Percentiles rank a stretch among this genome's conserved stretches.
Conservation (phyloP, 1,140 invertebrate species). For the Akabosia matsudoensis region DNA sequence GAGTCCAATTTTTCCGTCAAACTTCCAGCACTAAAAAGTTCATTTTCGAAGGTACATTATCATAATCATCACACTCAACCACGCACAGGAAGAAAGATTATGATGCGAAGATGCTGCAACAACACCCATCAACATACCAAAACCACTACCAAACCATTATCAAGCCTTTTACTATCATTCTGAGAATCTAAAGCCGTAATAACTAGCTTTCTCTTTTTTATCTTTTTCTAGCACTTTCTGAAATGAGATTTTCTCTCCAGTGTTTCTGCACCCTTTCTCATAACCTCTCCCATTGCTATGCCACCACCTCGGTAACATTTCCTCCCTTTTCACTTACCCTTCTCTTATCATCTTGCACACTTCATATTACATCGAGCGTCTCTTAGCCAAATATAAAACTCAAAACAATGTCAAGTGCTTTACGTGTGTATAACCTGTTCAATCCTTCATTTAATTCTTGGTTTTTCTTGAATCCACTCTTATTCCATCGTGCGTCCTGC, state of each 20-base stretch:
- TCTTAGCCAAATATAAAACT: too few species aligned
- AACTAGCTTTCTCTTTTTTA: slow-evolving; percentile 14
- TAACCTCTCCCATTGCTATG: background rate
- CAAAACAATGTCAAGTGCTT: too few species aligned
- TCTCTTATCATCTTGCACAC: too few species aligned
- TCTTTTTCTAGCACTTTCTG: background rate
- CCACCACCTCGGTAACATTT: background rate
- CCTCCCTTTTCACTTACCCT: background rate
- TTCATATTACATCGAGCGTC: too few species aligned
- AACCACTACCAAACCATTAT: background rate
- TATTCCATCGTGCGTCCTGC: too few species aligned
- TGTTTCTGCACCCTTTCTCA: background rate
- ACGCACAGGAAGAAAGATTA: background rate
- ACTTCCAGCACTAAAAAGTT: too few species aligned
- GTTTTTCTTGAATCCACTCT: slow-evolving; percentile 6
- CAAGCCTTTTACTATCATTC: background rate
- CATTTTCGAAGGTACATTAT: background rate
- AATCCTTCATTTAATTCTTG: too few species aligned
- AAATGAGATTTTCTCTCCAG: slow-evolving; percentile 13
- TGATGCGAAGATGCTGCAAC: background rate
- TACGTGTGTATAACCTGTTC: too few species aligned
- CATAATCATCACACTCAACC: background rate
- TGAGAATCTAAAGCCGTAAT: background rate
- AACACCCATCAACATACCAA: background rate
- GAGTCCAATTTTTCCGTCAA: too few species aligned